phyloP scores from a whole-genome alignment of 2,888 invertebrate genomes.

The Orthonevra nobilis region DNA sequence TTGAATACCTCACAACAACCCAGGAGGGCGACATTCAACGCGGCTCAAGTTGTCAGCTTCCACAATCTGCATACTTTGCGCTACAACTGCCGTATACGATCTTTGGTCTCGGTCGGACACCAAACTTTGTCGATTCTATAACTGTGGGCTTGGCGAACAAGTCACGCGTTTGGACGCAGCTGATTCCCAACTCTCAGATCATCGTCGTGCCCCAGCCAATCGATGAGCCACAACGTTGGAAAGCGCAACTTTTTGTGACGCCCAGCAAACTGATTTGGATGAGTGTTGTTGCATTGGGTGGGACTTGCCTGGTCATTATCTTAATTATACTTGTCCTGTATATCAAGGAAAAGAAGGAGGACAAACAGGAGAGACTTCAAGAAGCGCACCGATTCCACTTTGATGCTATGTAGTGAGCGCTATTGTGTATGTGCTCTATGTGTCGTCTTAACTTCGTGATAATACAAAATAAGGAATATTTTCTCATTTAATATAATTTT shows the following conservation, averaged over 20 bases:
- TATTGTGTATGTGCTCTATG: background rate
- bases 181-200: constrained; percentile 98
- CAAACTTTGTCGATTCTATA: constrained; percentile 96
- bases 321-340: constrained; percentile 92
- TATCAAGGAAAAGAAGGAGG: constrained; percentile 93
- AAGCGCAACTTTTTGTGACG: constrained; percentile 94
- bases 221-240: constrained; percentile 89
- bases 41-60: constrained; percentile 92
- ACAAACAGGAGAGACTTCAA: constrained; percentile 88
- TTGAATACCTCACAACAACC: constrained; percentile 93
- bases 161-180: constrained; percentile 90
- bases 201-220: constrained; percentile 95
- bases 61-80: constrained; percentile 95
- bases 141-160: constrained; percentile 88
- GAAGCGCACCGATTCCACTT: constrained; percentile 92
- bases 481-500: constrained; percentile 19
- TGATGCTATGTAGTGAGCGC: constrained; percentile 87
- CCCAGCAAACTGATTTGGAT: constrained; percentile 96
- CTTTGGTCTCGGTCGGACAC: constrained; percentile 98
- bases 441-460: constrained; percentile 40
- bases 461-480: constrained; percentile 33
- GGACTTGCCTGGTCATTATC: constrained; percentile 91
- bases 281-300: constrained; percentile 93
- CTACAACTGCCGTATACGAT: constrained; percentile 97
- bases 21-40: constrained; percentile 90